Base-by-base conservation (phyloP, 2,888 invertebrate species). In the Tetranychus piercei region DNA sequence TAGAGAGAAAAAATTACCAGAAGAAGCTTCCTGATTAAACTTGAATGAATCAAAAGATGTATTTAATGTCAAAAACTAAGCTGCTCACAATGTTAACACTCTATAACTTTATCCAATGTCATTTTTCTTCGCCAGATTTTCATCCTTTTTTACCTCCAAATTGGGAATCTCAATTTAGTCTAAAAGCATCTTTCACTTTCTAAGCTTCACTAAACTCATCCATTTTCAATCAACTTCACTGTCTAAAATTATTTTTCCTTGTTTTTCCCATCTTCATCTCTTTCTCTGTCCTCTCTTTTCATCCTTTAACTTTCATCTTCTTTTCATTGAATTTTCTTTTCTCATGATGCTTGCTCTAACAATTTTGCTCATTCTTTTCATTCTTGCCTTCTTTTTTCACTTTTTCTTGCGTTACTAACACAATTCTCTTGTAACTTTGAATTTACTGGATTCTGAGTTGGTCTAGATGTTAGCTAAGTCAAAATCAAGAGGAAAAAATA, bases 221-320 rank as follows among this genome's bases (percentile, higher is more conserved):
- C 34, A 34, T 34, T 34, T 55, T 55, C 55, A 15, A 55, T 55
- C 55, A 55, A 55, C 55, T 15, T 55, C 11, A 55, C 9, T 55
- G 55, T 55, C 55, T 55, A 55, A 69, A 69, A 34, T 34, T 69
- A 69, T 34, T 69, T n/a, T 34, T 69, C 34, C 69, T 23, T 23
- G 69, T 15, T 20, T 34, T 69, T 11, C n/a, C n/a, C 34, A 22
- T 18, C 15, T n/a, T 69, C 69, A 22, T 69, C 69, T 9, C n/a
- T n/a, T 9, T 69, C 15, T 34, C 69, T 69, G 69, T 7, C 69
- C 1, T 69, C 15, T 23, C 69, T 69, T 34, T n/a, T 69, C 69
- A 34, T 69, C 69, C 69, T n/a, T n/a, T 6, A 9, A 9, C 34
- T 69, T 69, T 34, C n/a, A 22, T 69, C 69, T 11, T 34, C 69